A percentile compares a stretch with the other conserved stretches of the same genome.
These are phyloP conservation scores for Microcebus griseorufus DNA, from an alignment of 2,113 vertebrate genomes.

Conservation along the genomic window DNA sequence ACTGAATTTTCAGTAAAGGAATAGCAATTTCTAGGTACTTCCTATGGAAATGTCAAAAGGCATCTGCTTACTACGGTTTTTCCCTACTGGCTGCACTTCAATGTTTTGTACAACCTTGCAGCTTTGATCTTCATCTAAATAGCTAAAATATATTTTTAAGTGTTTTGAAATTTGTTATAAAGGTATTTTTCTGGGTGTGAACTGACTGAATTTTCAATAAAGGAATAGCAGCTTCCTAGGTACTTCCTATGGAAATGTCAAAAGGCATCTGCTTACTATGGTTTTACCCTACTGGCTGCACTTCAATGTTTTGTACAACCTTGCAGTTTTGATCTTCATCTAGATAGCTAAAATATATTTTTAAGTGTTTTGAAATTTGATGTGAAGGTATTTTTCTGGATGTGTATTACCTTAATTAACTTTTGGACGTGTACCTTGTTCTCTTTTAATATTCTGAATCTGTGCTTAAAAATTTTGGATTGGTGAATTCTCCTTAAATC, in stretches of 20 bases:
- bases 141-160: background rate
- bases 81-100: background rate
- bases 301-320: background rate
- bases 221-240: background rate
- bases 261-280: background rate
- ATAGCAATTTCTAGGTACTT: slow-evolving; percentile 21
- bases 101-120: background rate
- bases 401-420: background rate
- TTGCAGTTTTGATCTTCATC: background rate
- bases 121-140: background rate
- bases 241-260: slow-evolving; percentile 34
- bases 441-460: background rate
- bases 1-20: slow-evolving; percentile 47
- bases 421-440: background rate
- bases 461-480: slow-evolving; percentile 7
- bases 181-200: background rate
- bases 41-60: slow-evolving; percentile 24
- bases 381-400: background rate
- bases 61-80: background rate
- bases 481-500: background rate
- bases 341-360: background rate
- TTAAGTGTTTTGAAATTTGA: background rate
- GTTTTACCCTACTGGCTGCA: background rate
- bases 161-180: background rate
- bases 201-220: slow-evolving; percentile 48